These are phyloP conservation scores for Cirrhinus mrigala DNA, from an alignment of 2,797 vertebrate species.

Conservation along the genomic window DNA sequence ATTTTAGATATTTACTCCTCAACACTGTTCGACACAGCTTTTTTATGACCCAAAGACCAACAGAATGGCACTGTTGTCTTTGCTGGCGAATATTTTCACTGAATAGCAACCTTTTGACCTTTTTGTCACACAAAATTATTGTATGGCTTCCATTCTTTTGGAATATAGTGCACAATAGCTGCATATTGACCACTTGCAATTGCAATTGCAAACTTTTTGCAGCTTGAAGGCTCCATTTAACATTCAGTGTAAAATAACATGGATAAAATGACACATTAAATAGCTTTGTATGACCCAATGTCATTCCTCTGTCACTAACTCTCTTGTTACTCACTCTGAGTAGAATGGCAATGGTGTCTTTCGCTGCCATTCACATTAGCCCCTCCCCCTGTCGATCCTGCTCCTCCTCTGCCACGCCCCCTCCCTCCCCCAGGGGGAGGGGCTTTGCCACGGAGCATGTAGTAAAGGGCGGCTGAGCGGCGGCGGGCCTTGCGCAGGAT, in stretches of 20 bases:
- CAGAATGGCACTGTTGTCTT: no score
- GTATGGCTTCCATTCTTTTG: neutral
- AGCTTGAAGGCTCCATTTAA: neutral
- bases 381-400: conserved; percentile 56
- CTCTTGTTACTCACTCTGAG: conserved; percentile 50
- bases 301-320: neutral
- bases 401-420: conserved; percentile 62
- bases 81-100: neutral
- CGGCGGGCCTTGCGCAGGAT: conserved; percentile 93
- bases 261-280: neutral
- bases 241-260: neutral
- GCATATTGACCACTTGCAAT: neutral
- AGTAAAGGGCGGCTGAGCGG: conserved; percentile 89
- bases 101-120: neutral
- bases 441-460: conserved; percentile 82
- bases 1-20: neutral
- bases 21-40: neutral
- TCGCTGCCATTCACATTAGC: conserved; percentile 65
- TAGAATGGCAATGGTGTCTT: conserved; percentile 63
- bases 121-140: neutral
- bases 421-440: conserved; percentile 67
- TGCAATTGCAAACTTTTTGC: neutral
- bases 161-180: neutral
- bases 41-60: no score
- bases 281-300: neutral